Evolutionary conservation across 2,888 invertebrate species (phyloP).

Genomic region (Vesta saturnalis): DNA sequence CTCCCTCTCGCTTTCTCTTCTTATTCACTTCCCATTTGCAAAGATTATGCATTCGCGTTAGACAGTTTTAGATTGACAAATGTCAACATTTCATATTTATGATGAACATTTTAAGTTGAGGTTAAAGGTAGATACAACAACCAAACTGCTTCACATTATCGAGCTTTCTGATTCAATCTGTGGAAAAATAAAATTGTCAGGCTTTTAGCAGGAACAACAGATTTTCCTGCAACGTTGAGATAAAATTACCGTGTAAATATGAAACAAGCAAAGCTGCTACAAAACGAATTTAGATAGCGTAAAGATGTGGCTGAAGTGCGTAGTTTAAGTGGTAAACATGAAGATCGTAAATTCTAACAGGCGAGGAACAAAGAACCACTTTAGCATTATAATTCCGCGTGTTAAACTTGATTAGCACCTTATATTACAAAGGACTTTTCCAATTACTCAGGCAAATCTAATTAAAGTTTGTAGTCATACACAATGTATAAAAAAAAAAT

Average conservation of each 20-base stretch:
- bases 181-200: constrained; percentile 31
- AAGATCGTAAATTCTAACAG: constrained; percentile 6
- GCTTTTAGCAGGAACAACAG: constrained; percentile 33
- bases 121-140: constrained; percentile 1
- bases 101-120: constrained; percentile 23
- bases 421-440: neutral
- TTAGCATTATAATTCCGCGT: constrained; percentile 5
- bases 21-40: constrained; percentile 39
- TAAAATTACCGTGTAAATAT: constrained; percentile 29
- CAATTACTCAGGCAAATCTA: neutral
- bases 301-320: constrained; percentile 30
- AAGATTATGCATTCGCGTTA: constrained; percentile 49
- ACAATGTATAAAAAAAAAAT: too few species aligned
- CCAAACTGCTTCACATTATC: constrained; percentile 20
- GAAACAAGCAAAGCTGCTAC: constrained; percentile 25
- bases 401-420: constrained; percentile 10
- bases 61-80: constrained; percentile 37
- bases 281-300: constrained; percentile 37
- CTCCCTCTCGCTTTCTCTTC: constrained; percentile 45
- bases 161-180: constrained; percentile 23
- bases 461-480: too few species aligned
- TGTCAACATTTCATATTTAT: constrained; percentile 27
- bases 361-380: constrained; percentile 3
- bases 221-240: constrained; percentile 19
- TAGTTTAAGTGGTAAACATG: constrained; percentile 18